phyloP scores from a whole-genome alignment of 2,888 invertebrate genomes.

The Candidula unifasciata region DNA sequence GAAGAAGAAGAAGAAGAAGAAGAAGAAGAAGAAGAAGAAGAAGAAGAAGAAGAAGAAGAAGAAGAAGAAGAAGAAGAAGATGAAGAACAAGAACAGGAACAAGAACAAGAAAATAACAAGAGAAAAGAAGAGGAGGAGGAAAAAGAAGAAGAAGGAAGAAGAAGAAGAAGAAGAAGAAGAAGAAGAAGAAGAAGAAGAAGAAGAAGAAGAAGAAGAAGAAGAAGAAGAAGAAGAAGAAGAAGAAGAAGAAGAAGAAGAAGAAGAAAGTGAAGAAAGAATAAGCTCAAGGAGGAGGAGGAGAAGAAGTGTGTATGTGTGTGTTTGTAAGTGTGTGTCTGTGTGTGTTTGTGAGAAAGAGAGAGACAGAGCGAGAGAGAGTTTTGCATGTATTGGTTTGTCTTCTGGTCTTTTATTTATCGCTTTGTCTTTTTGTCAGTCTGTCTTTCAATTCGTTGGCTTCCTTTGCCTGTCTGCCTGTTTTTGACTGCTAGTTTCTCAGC shows the following conservation, averaged over 20 bases:
- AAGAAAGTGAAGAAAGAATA: background rate
- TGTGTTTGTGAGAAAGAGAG: too few species aligned
- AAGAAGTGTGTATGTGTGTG: background rate
- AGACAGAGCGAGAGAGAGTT: too few species aligned
- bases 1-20: background rate
- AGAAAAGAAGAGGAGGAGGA: background rate
- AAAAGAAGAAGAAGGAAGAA: slow-evolving; percentile 2
- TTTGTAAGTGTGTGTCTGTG: too few species aligned
- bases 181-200: background rate
- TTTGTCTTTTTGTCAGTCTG: background rate
- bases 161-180: slow-evolving; percentile 8
- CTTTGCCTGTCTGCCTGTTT: background rate
- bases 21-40: slow-evolving; percentile 13
- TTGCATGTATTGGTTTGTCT: background rate
- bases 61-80: background rate
- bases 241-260: background rate
- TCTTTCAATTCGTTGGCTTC: background rate
- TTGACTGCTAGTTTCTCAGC: too few species aligned
- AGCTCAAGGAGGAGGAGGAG: background rate
- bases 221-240: background rate
- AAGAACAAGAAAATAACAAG: background rate
- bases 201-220: background rate
- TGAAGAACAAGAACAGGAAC: background rate
- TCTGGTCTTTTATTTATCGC: background rate
- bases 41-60: slow-evolving; percentile 17